These are phyloP conservation scores for Phrynosoma blainvillii DNA, from an alignment of 2,113 vertebrate species.

Conservation along the genomic window DNA sequence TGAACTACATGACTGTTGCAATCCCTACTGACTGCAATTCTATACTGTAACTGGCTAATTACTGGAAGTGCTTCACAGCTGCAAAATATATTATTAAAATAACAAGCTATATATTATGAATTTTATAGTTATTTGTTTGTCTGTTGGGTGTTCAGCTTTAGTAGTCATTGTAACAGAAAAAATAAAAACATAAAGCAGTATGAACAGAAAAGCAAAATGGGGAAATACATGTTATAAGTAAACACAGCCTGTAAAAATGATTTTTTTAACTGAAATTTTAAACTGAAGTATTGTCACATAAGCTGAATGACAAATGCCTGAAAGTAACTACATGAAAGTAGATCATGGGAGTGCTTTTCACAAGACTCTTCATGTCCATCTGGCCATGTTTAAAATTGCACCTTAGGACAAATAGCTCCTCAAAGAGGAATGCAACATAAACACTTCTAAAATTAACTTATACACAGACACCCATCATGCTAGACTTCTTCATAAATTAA, in stretches of 20 bases:
- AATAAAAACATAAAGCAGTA: not conserved
- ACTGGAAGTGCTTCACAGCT: not conserved
- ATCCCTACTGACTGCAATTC: too few species aligned
- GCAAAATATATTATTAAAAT: not conserved
- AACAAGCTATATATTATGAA: not conserved
- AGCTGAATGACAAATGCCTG: not conserved
- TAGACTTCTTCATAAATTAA: too few species aligned
- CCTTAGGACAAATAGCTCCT: not conserved
- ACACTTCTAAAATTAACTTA: not conserved
- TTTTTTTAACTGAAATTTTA: not conserved
- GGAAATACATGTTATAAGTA: not conserved
- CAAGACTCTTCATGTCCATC: not conserved
- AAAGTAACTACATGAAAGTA: not conserved
- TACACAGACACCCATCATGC: too few species aligned
- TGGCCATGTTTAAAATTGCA: not conserved
- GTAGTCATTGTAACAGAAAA: not conserved
- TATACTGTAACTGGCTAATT: not conserved
- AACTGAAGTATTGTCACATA: not conserved
- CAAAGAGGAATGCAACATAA: not conserved
- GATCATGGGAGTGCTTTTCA: not conserved
- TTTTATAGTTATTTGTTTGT: not conserved
- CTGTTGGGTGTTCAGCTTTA: not conserved
- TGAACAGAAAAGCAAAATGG: not conserved
- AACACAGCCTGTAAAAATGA: not conserved
- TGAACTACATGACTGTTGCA: too few species aligned